Evolutionary conservation across 2,888 invertebrate species (phyloP).

Genomic region (Leuctra nigra): DNA sequence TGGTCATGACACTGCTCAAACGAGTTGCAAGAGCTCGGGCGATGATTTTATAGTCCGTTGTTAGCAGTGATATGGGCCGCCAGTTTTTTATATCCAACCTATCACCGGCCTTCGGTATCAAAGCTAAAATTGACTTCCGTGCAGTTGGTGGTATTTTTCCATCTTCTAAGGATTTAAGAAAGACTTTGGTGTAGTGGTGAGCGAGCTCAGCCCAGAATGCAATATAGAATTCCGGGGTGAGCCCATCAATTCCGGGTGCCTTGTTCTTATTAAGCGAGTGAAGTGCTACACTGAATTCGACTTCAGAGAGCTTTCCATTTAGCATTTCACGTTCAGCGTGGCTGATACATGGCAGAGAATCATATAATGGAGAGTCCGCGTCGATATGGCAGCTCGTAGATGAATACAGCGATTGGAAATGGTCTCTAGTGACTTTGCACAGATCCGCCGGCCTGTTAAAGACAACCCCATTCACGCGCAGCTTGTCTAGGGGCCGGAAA

Average conservation of each 20-base stretch:
- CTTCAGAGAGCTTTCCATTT: background rate
- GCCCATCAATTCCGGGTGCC: conserved; percentile 15
- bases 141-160: background rate
- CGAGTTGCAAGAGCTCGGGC: background rate
- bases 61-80: conserved; percentile 5
- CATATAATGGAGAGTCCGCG: background rate
- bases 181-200: background rate
- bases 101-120: background rate
- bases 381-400: background rate
- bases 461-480: background rate
- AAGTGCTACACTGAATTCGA: background rate
- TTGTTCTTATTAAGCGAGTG: background rate
- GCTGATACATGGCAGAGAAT: background rate
- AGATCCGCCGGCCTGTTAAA: background rate
- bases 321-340: background rate
- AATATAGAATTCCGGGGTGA: conserved; percentile 5
- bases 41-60: background rate
- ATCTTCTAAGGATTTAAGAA: background rate
- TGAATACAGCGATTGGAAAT: background rate
- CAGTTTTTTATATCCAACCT: background rate
- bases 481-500: background rate
- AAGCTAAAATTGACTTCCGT: background rate
- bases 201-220: background rate
- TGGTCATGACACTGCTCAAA: background rate
- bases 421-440: background rate